phyloP scores from a whole-genome alignment of 2,888 invertebrate species.

The Iphiclides podalirius region DNA sequence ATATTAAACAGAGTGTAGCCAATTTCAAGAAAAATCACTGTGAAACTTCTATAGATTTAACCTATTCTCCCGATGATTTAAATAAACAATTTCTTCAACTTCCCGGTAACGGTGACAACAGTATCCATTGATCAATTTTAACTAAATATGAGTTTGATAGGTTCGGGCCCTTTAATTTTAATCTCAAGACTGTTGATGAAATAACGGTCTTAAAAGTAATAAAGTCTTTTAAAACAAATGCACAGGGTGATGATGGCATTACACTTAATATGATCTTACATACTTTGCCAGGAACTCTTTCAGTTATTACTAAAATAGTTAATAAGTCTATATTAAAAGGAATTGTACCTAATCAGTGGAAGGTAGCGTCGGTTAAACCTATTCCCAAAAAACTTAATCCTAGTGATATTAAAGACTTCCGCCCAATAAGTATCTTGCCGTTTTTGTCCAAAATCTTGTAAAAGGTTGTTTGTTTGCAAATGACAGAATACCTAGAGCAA shows the following conservation, averaged over 20 bases:
- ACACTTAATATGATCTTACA: too few species aligned
- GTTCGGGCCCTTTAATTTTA: neutral
- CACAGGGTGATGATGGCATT: too few species aligned
- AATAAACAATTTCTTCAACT: neutral
- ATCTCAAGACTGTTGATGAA: neutral
- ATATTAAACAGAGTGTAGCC: too few species aligned
- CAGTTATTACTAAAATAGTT: too few species aligned
- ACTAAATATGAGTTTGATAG: neutral
- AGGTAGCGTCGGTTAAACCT: neutral
- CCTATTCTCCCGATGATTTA: conserved; percentile 1
- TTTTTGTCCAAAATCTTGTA: neutral
- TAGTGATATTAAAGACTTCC: neutral
- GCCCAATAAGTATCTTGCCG: conserved; percentile 3
- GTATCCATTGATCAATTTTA: neutral
- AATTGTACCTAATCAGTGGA: neutral
- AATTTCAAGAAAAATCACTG: too few species aligned
- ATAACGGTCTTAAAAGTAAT: neutral
- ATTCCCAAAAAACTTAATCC: neutral
- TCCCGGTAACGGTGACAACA: neutral
- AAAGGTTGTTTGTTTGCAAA: conserved; percentile 2
- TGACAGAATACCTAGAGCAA: neutral
- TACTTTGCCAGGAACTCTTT: too few species aligned
- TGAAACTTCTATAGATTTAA: too few species aligned
- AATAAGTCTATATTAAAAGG: too few species aligned
- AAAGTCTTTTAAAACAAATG: too few species aligned